A percentile compares a stretch with the other conserved stretches of the same genome.
Conservation (phyloP, 2,888 invertebrate species). For the Epinotia brunnichana region DNA sequence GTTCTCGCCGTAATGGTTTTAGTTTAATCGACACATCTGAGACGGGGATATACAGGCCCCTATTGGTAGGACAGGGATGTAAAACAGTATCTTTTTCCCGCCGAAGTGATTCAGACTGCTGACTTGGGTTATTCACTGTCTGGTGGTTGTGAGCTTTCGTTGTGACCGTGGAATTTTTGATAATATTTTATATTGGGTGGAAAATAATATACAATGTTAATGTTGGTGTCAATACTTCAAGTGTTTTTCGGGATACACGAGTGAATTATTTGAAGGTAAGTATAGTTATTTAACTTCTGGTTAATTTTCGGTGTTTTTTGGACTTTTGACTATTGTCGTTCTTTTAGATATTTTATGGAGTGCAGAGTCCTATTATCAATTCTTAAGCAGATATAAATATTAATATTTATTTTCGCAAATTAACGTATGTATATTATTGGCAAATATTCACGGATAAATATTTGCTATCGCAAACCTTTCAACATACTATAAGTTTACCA, state of each 20-base stretch:
- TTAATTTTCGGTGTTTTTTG: background rate
- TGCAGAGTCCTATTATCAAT: background rate
- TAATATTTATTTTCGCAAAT: background rate
- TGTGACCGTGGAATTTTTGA: conserved; percentile 30
- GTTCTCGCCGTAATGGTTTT: conserved; percentile 82
- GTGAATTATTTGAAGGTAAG: conserved; percentile 7
- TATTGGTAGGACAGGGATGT: conserved; percentile 58
- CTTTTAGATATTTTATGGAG: background rate
- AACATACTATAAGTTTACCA: background rate
- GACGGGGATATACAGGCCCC: conserved; percentile 51
- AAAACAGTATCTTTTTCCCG: conserved; percentile 73
- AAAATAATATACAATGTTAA: background rate
- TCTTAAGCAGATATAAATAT: background rate
- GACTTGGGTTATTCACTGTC: conserved; percentile 72
- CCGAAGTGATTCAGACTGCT: conserved; percentile 76
- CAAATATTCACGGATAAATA: background rate
- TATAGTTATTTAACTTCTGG: background rate
- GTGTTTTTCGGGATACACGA: conserved; percentile 1
- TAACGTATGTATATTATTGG: background rate
- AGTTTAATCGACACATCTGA: conserved; percentile 75
- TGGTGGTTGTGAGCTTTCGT: conserved; percentile 69
- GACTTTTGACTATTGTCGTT: background rate
- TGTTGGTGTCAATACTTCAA: background rate
- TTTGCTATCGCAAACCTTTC: background rate
- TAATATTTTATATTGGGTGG: background rate